phyloP scores from a whole-genome alignment of 2,888 invertebrate species.

The Celastrina argiolus region DNA sequence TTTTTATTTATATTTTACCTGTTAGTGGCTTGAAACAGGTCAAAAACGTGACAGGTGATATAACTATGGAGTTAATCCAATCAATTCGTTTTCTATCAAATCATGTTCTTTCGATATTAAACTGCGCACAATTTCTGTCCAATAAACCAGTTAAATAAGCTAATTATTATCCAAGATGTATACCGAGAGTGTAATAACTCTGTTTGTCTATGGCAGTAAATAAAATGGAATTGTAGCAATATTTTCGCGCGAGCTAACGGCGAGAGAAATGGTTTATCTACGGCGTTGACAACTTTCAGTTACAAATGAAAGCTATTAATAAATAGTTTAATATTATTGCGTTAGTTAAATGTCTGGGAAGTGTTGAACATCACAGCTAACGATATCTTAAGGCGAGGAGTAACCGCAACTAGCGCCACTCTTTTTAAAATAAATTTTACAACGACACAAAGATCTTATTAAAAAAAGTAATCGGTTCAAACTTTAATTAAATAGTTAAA shows the following conservation, averaged over 20 bases:
- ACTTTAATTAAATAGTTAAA: no score
- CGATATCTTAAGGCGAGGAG: no score
- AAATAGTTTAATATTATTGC: neutral
- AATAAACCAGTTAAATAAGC: neutral
- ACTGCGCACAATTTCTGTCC: neutral
- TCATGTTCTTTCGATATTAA: no score
- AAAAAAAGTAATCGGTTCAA: no score
- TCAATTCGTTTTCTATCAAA: no score
- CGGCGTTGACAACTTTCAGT: constrained; percentile 14
- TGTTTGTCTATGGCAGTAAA: constrained; percentile 12
- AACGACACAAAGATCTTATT: no score
- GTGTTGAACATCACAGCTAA: no score
- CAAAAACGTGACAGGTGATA: neutral
- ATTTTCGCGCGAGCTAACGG: neutral
- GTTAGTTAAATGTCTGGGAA: neutral
- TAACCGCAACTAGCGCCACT: no score
- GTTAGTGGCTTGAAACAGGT: neutral
- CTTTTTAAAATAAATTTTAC: no score
- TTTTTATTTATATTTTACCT: constrained; percentile 8
- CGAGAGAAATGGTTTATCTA: constrained; percentile 8
- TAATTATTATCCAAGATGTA: neutral
- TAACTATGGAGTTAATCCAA: no score
- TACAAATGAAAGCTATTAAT: constrained; percentile 16
- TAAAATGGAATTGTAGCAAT: neutral
- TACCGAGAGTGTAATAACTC: constrained; percentile 2